These are phyloP conservation scores for Polypedilum vanderplanki DNA, from an alignment of 1,140 invertebrate species.

Conservation along the genomic window DNA sequence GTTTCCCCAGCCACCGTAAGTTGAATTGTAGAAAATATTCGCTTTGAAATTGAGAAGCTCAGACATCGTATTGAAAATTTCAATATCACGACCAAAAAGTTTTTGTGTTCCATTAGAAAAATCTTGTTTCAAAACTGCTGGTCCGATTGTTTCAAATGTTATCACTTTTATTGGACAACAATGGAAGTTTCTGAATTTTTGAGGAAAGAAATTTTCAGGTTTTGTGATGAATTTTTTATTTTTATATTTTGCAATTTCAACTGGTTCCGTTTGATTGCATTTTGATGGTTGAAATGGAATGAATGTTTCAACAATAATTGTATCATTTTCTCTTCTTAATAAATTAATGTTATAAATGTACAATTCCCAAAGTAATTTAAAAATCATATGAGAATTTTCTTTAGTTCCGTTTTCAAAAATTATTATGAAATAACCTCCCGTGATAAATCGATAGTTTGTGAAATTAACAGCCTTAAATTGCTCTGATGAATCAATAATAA, in stretches of 20 bases:
- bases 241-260: background rate
- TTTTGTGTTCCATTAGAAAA: background rate
- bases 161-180: background rate
- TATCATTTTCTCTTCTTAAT: background rate
- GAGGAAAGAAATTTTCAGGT: background rate
- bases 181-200: background rate
- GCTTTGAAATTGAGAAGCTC: background rate
- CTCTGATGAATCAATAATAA: background rate
- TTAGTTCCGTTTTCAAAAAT: background rate
- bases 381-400: background rate
- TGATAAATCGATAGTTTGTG: background rate
- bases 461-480: background rate
- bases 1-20: background rate
- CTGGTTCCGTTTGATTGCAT: background rate
- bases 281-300: background rate
- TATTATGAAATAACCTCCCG: background rate
- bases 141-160: background rate
- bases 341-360: background rate
- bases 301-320: background rate
- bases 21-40: background rate
- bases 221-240: background rate
- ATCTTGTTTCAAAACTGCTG: background rate
- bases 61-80: background rate
- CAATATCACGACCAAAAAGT: background rate
- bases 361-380: background rate